Conservation (phyloP, 1,140 invertebrate genomes). For the Atta colombica region DNA sequence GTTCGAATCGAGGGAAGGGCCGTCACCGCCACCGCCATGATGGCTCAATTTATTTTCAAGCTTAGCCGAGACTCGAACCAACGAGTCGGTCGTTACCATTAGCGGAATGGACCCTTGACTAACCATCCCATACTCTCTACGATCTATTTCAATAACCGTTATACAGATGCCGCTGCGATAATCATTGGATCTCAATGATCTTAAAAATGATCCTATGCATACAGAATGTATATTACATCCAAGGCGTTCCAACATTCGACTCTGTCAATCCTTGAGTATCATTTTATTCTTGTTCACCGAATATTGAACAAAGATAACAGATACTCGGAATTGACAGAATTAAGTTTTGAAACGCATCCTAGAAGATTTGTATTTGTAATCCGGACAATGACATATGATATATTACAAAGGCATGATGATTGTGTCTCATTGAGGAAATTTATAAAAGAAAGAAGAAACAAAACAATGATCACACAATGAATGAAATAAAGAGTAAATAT, state of each 20-base stretch:
- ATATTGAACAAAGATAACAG: too few relatives aligned
- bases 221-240: constrained; percentile 31
- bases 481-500: background rate
- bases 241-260: too few relatives aligned
- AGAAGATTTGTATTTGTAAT: background rate
- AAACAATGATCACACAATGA: background rate
- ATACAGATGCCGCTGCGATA: constrained; percentile 87
- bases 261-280: too few relatives aligned
- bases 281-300: too few relatives aligned
- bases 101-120: constrained; percentile 83
- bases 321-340: too few relatives aligned
- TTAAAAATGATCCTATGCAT: background rate
- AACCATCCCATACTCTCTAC: constrained; percentile 79
- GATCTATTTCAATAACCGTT: constrained; percentile 86
- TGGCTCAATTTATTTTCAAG: constrained; percentile 71
- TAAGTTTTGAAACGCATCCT: too few relatives aligned
- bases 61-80: constrained; percentile 86
- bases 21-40: constrained; percentile 44
- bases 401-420: background rate
- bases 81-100: constrained; percentile 85
- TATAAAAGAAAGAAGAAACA: background rate
- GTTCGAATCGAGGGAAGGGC: constrained; percentile 52
- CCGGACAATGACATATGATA: background rate
- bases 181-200: constrained; percentile 80
- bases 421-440: background rate